Conservation (phyloP, 2,113 vertebrate genomes). For the Hiodon tergisus region DNA sequence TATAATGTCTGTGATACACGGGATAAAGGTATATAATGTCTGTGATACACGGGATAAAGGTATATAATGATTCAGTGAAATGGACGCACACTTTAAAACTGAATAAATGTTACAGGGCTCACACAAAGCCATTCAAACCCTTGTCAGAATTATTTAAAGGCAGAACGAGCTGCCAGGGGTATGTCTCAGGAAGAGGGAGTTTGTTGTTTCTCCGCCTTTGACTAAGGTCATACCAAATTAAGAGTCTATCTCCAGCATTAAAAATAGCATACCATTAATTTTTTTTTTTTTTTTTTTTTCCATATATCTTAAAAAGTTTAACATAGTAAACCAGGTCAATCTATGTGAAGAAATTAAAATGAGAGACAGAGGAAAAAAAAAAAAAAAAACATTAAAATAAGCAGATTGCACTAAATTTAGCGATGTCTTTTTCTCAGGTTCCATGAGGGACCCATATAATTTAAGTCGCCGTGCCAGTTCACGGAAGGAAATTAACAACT, state of each 20-base stretch:
- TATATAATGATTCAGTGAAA: no score
- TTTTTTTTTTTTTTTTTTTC: conserved; percentile 46
- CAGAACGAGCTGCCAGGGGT: conserved; percentile 52
- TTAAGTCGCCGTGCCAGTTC: conserved; percentile 30
- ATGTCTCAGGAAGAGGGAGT: conserved; percentile 61
- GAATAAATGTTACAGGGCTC: no score
- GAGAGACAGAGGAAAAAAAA: conserved; percentile 20
- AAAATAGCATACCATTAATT: conserved; percentile 79
- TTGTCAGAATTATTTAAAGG: conserved; percentile 43
- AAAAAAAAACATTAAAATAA: conserved; percentile 42
- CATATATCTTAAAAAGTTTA: conserved; percentile 69
- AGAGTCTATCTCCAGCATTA: conserved; percentile 62
- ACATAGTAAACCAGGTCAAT: conserved; percentile 71
- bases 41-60: no score
- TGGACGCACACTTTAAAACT: no score
- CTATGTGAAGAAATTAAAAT: conserved; percentile 63
- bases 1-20: no score
- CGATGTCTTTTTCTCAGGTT: conserved; percentile 32
- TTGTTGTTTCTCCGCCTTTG: conserved; percentile 71
- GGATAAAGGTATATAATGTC: no score
- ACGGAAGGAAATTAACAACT: conserved; percentile 20
- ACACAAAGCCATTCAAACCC: background rate
- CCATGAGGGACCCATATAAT: conserved; percentile 41
- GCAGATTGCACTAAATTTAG: conserved; percentile 53
- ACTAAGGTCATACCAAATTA: conserved; percentile 77